Percentiles rank a stretch among this genome's conserved stretches.
phyloP scores from a whole-genome alignment of 2,113 vertebrate genomes.

The Tachysurus vachellii region DNA sequence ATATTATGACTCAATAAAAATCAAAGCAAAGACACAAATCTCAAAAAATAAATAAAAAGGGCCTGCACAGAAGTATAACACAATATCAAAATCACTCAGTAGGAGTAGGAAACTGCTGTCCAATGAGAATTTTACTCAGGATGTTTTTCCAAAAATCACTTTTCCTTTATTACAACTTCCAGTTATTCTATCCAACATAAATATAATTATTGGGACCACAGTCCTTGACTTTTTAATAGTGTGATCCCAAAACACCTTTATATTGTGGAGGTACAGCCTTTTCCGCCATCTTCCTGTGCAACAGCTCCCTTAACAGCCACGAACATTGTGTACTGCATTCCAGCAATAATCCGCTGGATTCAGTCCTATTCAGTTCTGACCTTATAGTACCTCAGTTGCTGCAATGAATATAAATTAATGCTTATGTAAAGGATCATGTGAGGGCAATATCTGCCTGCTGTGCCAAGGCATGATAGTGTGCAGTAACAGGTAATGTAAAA shows the following conservation, averaged over 20 bases:
- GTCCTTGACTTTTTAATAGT: background rate
- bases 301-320: background rate
- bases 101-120: background rate
- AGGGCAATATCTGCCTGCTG: background rate
- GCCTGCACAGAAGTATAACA: background rate
- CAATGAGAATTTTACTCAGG: background rate
- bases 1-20: background rate
- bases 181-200: background rate
- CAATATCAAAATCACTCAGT: background rate
- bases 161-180: slow-evolving; percentile 4
- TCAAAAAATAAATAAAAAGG: background rate
- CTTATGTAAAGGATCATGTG: background rate
- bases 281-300: slow-evolving; percentile 4
- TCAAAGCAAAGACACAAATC: background rate
- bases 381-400: background rate
- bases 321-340: background rate
- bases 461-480: background rate
- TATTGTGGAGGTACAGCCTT: background rate
- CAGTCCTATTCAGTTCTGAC: background rate
- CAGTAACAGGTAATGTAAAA: background rate
- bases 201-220: background rate
- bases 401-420: background rate
- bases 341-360: background rate
- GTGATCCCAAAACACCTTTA: background rate
- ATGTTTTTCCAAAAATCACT: background rate